Evolutionary conservation across 2,888 invertebrate species (phyloP).

Genomic region (Vesta saturnalis): DNA sequence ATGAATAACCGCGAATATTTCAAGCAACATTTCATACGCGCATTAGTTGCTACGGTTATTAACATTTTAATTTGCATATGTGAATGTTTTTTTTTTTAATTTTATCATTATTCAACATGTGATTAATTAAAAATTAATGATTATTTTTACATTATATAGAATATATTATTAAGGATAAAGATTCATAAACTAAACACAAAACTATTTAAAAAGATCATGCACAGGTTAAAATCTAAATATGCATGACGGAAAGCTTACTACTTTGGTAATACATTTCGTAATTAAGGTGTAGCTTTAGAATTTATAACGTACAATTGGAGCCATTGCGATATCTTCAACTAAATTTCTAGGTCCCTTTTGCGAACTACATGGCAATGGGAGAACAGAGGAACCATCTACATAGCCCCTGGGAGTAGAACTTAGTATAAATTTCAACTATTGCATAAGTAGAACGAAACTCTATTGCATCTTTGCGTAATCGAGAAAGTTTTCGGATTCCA

Average conservation of each 20-base stretch:
- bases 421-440: slow-evolving; percentile 35
- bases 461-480: slow-evolving; percentile 32
- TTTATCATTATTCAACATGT: no score
- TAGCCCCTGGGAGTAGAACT: slow-evolving; percentile 34
- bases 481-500: slow-evolving; percentile 19
- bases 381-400: slow-evolving; percentile 35
- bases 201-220: no score
- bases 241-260: slow-evolving; percentile 45
- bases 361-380: slow-evolving; percentile 33
- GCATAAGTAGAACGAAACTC: slow-evolving; percentile 28
- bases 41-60: no score
- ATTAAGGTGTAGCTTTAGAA: slow-evolving; percentile 54
- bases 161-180: no score
- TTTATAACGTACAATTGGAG: slow-evolving; percentile 52
- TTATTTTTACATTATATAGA: no score
- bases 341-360: slow-evolving; percentile 36
- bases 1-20: no score
- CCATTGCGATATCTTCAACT: slow-evolving; percentile 40
- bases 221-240: no score
- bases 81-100: no score
- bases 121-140: no score
- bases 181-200: no score
- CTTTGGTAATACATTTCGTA: slow-evolving; percentile 54
- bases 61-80: no score
- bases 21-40: no score